Evolutionary conservation across 2,113 vertebrate species (phyloP), one percentile per base, ranked within the genome.

Genomic region (Forbesichthys papilliferus): DNA sequence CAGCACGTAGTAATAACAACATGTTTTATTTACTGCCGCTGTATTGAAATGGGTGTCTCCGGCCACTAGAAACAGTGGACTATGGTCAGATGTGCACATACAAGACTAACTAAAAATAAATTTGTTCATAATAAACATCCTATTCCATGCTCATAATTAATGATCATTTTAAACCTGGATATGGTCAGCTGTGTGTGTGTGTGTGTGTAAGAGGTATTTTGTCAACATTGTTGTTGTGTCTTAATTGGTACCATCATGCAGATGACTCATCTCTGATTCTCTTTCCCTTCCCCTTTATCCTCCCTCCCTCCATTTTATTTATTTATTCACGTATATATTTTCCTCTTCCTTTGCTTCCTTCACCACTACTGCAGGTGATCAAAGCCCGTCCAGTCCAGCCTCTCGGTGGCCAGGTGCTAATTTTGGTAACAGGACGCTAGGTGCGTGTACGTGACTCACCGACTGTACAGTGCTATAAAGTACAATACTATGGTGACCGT

Each of bases 321-420:
- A 66, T 47, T 20, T 14, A 20, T 71, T 54, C 49, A 10, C 66
- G 63, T 65, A n/a, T 71, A 60, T 59, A 52, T 42, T 34, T 61
- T 68, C 77, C 54, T n/a, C 69, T 58, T 12, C 27, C 1, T 68
- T 47, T 58, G 61, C 52, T n/a, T 63, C 58, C 64, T 81, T 79
- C 78, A 69, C 88, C 79, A 69, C 85, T 85, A 57, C 86, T 90
- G 16, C 92, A 93, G 93, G 91, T 90, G 92, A 94, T 90, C 92
- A 93, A 88, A 92, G 91, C 68, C 93, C 92, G 61, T 88, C 91
- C 86, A 92, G 93, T 90, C 88, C 93, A 86, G 71, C 68, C 80
- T 89, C 91, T 89, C 85, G 91, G 83, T 94, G 92, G 93, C 88
- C 93, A 20, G 90, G 88, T 90, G 92, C 89, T 88, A 91, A 89